A percentile compares a stretch with the other conserved stretches of the same genome.
Evolutionary conservation across 2,113 vertebrate species (phyloP).

Genomic region (Mesitornis unicolor): DNA sequence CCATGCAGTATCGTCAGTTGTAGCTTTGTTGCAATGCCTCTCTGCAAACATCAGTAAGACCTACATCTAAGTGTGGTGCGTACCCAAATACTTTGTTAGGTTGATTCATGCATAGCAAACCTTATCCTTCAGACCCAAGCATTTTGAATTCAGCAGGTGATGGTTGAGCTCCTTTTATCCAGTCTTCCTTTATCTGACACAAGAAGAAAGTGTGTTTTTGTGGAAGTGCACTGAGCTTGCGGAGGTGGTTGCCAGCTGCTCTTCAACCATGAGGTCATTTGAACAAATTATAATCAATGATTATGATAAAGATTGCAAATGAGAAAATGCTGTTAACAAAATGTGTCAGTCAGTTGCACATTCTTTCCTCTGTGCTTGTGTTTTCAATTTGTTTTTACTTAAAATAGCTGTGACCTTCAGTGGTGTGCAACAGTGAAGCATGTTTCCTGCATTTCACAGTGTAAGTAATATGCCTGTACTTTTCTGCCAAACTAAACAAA

Average conservation of each 20-base stretch:
- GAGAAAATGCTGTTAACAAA: neutral
- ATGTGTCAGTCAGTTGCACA: neutral
- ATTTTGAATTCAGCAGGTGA: neutral
- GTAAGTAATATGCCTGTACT: neutral
- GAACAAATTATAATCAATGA: neutral
- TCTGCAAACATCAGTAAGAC: neutral
- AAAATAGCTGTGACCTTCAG: neutral
- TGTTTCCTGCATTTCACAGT: neutral
- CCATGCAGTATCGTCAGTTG: neutral
- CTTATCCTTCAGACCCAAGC: neutral
- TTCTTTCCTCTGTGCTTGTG: neutral
- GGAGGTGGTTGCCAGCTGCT: neutral
- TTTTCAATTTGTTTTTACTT: neutral
- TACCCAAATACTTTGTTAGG: neutral
- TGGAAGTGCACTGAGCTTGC: neutral
- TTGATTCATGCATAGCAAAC: neutral
- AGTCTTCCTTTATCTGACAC: neutral
- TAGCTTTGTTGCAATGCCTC: neutral
- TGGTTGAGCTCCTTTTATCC: neutral
- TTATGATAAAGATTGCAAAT: neutral
- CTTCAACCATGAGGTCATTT: neutral
- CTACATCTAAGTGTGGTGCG: neutral
- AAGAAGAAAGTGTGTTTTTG: neutral
- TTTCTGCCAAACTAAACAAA: slow-evolving; percentile 32
- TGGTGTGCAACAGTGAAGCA: neutral